phyloP scores from a whole-genome alignment of 2,797 vertebrate species.

The Streptopelia turtur region DNA sequence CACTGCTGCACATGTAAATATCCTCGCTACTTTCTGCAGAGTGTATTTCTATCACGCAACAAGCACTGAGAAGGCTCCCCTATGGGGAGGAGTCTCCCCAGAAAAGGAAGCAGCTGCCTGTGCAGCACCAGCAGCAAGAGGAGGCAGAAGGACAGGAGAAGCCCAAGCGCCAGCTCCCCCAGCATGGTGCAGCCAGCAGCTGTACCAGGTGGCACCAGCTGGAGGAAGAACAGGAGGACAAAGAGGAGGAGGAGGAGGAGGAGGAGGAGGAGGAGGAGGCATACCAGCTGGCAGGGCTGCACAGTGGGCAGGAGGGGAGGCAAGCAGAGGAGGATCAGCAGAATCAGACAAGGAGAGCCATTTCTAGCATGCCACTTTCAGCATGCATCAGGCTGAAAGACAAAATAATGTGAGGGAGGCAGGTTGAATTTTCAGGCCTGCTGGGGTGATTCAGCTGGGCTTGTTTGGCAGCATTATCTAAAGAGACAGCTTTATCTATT shows the following conservation, averaged over 20 bases:
- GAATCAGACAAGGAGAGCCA: neutral
- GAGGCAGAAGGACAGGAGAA: neutral
- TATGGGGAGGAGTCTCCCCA: rapidly evolving
- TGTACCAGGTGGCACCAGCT: neutral
- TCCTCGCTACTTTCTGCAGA: neutral
- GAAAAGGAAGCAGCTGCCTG: neutral
- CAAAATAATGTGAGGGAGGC: neutral
- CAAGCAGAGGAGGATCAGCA: neutral
- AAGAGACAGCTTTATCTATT: slow-evolving; percentile 47
- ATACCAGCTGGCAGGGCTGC: neutral
- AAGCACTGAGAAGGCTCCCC: neutral
- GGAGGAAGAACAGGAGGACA: neutral
- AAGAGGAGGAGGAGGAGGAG: neutral
- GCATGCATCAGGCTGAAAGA: neutral
- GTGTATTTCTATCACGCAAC: neutral
- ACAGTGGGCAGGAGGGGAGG: neutral
- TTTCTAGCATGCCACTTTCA: neutral
- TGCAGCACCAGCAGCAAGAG: neutral
- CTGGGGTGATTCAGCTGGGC: neutral
- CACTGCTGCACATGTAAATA: neutral
- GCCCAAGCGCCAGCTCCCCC: neutral
- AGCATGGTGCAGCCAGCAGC: neutral
- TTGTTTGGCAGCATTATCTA: slow-evolving; percentile 27
- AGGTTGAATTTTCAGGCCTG: neutral
- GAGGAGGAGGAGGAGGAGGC: neutral